These are phyloP conservation scores for Pomacea maculata DNA, from an alignment of 1,140 invertebrate genomes.

Conservation along the genomic window DNA sequence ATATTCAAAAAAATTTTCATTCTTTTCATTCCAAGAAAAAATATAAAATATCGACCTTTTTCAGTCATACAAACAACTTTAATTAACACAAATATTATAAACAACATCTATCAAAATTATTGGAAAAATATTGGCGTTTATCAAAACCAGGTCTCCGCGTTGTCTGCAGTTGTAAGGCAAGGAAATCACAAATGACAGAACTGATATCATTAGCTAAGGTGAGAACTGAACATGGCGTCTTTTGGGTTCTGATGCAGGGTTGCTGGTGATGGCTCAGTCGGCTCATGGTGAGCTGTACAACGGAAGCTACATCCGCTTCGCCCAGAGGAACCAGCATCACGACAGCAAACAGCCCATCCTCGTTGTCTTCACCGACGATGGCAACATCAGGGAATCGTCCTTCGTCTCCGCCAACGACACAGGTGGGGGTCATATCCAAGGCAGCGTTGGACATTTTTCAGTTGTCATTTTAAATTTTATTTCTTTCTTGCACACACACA, in stretches of 20 bases:
- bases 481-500: neutral
- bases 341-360: conserved; percentile 66
- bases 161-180: no score
- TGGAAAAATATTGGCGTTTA: no score
- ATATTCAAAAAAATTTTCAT: no score
- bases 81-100: neutral
- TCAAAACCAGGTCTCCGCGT: no score
- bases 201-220: neutral
- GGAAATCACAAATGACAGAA: neutral
- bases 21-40: neutral
- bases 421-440: conserved; percentile 29
- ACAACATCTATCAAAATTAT: no score
- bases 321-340: conserved; percentile 62
- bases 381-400: conserved; percentile 39
- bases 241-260: conserved; percentile 46
- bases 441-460: neutral
- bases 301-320: conserved; percentile 59
- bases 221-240: no score
- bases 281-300: conserved; percentile 47
- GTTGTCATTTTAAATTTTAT: neutral
- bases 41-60: neutral
- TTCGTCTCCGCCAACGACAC: conserved; percentile 53
- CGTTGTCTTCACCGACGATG: conserved; percentile 65
- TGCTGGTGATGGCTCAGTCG: conserved; percentile 54
- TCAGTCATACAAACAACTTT: neutral